Evolutionary conservation across 2,888 invertebrate genomes (phyloP).

Genomic region (Prenolepis imparis): DNA sequence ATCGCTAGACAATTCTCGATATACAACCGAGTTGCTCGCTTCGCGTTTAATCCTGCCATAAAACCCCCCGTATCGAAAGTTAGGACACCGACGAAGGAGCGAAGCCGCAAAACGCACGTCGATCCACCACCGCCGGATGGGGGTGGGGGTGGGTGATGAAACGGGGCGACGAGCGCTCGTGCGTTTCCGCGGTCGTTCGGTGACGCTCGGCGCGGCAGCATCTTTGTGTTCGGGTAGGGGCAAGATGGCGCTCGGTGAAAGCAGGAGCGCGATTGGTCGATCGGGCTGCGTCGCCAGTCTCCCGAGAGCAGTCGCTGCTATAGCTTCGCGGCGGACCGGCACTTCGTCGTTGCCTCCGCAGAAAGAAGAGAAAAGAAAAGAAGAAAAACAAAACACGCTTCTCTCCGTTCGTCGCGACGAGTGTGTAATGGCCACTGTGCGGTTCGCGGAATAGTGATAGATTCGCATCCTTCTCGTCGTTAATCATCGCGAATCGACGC

Average conservation of each 20-base stretch:
- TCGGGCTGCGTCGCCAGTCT: constrained; percentile 78
- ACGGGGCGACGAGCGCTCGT: constrained; percentile 61
- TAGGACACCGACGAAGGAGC: constrained; percentile 62
- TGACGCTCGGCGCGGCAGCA: constrained; percentile 57
- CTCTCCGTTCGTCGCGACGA: constrained; percentile 70
- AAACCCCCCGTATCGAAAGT: constrained; percentile 73
- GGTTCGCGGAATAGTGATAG: constrained; percentile 63
- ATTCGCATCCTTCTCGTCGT: constrained; percentile 35
- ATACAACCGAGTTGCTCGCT: constrained; percentile 5
- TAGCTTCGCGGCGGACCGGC: constrained; percentile 72
- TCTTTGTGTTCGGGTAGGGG: constrained; percentile 76
- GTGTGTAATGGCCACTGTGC: constrained; percentile 75
- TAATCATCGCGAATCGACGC: constrained; percentile 6
- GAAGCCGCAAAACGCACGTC: constrained; percentile 72
- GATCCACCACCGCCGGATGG: constrained; percentile 51
- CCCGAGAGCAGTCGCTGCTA: constrained; percentile 77
- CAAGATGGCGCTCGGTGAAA: constrained; percentile 79
- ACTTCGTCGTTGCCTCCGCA: constrained; percentile 52
- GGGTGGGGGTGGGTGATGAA: background rate
- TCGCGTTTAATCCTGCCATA: constrained; percentile 67
- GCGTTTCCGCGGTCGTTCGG: constrained; percentile 74
- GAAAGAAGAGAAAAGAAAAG: constrained; percentile 11
- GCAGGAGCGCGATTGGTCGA: constrained; percentile 76
- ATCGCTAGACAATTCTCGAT: constrained; percentile 9
- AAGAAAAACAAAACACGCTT: constrained; percentile 65